Conservation (phyloP, 2,797 vertebrate genomes). For the Cuniculus paca region DNA sequence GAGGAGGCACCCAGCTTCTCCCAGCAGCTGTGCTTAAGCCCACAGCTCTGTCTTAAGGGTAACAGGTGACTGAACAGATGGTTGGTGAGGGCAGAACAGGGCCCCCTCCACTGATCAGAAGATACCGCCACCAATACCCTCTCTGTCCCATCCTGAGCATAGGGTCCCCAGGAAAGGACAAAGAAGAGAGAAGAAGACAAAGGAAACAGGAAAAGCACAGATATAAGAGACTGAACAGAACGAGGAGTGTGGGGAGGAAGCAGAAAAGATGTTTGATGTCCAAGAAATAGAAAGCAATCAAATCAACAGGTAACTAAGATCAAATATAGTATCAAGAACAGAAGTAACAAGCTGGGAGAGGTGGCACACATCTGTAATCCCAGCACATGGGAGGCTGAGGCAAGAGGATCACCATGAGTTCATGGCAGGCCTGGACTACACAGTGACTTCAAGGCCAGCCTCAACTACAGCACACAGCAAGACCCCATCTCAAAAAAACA, state of each 20-base stretch:
- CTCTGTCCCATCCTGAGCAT: neutral
- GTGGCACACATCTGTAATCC: neutral
- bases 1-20: neutral
- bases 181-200: neutral
- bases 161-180: neutral
- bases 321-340: neutral
- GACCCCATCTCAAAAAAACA: neutral
- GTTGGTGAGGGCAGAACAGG: neutral
- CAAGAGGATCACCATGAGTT: neutral
- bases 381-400: neutral
- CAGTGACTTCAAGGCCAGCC: neutral
- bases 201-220: neutral
- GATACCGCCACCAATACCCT: neutral
- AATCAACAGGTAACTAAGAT: neutral
- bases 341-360: neutral
- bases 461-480: neutral
- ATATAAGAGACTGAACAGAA: neutral
- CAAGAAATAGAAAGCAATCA: slow-evolving; percentile 11
- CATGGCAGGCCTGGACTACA: neutral
- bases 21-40: neutral
- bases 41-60: neutral
- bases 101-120: neutral
- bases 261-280: neutral
- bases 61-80: neutral
- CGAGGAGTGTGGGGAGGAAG: neutral